Conservation (phyloP, 2,113 vertebrate genomes). For the Gallinago media region DNA sequence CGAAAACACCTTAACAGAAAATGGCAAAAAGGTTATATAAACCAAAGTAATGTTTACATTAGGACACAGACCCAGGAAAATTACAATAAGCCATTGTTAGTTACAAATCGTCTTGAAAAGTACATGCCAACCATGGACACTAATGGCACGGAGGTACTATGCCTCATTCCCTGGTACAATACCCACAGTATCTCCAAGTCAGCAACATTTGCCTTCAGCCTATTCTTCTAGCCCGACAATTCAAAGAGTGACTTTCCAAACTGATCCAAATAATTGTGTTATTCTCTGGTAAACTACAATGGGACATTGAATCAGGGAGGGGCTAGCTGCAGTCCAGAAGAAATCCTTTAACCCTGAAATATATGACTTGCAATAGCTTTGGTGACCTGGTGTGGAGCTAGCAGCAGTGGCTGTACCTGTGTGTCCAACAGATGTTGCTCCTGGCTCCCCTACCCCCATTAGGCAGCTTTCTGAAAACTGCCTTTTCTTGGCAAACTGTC, state of each 20-base stretch:
- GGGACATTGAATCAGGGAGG: not conserved
- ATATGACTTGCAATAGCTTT: not conserved
- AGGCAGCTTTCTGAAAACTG: not conserved
- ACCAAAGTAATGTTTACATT: conserved; percentile 23
- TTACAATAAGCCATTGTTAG: conserved; percentile 60
- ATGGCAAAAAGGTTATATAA: conserved; percentile 54
- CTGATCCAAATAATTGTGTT: not conserved
- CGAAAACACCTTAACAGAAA: conserved; percentile 19
- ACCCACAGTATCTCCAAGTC: conserved; percentile 11
- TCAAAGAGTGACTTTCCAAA: conserved; percentile 32
- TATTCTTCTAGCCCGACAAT: not conserved
- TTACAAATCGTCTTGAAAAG: conserved; percentile 23
- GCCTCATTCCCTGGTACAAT: conserved; percentile 57
- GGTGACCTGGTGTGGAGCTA: not conserved
- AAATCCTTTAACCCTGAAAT: conserved; percentile 1
- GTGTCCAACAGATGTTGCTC: too few species aligned
- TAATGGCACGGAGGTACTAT: not conserved
- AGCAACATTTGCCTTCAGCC: conserved; percentile 27
- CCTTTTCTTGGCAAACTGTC: not conserved
- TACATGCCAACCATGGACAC: not conserved
- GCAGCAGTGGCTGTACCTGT: too few species aligned
- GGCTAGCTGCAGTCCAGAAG: not conserved
- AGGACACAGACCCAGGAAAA: conserved; percentile 24
- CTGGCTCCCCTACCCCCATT: too few species aligned
- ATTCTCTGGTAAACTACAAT: conserved; percentile 9